Evolutionary conservation across 2,797 vertebrate genomes (phyloP).

Genomic region (Tragelaphus oryx): DNA sequence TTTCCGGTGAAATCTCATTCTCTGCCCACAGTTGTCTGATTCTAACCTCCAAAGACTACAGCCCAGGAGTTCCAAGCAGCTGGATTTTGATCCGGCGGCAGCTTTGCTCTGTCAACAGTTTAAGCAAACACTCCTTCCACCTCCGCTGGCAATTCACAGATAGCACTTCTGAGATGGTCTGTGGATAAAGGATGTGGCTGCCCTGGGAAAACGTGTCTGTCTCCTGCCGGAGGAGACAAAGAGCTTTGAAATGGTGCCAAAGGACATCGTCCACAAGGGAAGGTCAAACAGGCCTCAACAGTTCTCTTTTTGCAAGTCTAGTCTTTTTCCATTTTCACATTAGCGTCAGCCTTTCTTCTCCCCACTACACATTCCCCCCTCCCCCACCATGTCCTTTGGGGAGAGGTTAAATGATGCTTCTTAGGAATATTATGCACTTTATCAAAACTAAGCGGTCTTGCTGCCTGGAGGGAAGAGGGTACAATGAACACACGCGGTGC

Average conservation of each 20-base stretch:
- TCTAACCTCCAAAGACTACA: background rate
- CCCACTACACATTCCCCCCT: fast-evolving
- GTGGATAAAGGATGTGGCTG: constrained; percentile 28
- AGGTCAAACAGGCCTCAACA: constrained; percentile 6
- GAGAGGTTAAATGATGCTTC: constrained; percentile 41
- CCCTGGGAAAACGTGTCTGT: constrained; percentile 17
- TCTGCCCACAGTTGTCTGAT: background rate
- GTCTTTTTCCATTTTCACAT: constrained; percentile 9
- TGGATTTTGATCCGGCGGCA: background rate
- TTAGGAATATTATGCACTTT: background rate
- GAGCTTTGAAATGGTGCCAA: background rate
- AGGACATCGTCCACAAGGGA: background rate
- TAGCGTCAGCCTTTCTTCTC: background rate
- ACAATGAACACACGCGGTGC: background rate
- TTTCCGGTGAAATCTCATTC: background rate
- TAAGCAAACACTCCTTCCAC: background rate
- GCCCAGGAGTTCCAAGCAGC: background rate
- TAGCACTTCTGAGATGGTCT: constrained; percentile 18
- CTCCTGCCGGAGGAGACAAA: constrained; percentile 32
- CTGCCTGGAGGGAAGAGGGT: background rate
- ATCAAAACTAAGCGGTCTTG: background rate
- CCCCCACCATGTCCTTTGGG: background rate
- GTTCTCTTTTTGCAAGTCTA: background rate
- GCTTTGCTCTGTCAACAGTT: constrained; percentile 44
- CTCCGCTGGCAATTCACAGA: constrained; percentile 18